phyloP scores from a whole-genome alignment of 2,113 vertebrate genomes.

The Diglossa brunneiventris region DNA sequence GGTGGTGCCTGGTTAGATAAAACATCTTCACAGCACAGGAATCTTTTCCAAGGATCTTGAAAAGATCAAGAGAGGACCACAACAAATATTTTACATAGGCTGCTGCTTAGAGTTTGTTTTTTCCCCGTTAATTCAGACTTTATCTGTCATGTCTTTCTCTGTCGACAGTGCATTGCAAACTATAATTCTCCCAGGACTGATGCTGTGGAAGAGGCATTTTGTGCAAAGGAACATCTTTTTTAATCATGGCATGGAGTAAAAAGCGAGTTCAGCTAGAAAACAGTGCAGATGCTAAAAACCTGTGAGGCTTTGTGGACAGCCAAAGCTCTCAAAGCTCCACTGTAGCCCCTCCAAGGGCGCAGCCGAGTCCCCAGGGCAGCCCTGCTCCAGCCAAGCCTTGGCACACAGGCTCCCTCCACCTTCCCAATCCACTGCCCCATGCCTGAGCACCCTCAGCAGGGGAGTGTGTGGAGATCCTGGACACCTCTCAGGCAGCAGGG shows the following conservation, averaged over 20 bases:
- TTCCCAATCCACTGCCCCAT: not conserved
- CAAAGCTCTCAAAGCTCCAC: not conserved
- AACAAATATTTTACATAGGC: not conserved
- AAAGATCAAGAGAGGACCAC: not conserved
- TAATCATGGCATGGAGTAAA: not conserved
- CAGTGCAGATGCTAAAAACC: not conserved
- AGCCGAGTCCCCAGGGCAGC: rapidly evolving
- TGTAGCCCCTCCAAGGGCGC: rapidly evolving
- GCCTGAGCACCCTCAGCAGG: not conserved
- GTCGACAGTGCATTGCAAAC: not conserved
- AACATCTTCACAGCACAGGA: not conserved
- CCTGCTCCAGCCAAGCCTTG: not conserved
- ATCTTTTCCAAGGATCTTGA: not conserved
- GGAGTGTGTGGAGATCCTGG: rapidly evolving
- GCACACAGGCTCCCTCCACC: not conserved
- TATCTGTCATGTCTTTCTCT: not conserved
- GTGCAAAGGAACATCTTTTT: not conserved
- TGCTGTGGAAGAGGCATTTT: not conserved
- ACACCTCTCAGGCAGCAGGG: not conserved
- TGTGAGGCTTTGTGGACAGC: rapidly evolving
- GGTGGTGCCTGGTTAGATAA: not conserved
- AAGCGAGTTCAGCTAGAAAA: not conserved
- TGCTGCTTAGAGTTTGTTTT: not conserved
- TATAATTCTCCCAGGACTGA: not conserved
- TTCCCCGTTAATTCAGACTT: not conserved